Base-by-base conservation (phyloP, 2,888 invertebrate genomes). In the Sycophila texana region DNA sequence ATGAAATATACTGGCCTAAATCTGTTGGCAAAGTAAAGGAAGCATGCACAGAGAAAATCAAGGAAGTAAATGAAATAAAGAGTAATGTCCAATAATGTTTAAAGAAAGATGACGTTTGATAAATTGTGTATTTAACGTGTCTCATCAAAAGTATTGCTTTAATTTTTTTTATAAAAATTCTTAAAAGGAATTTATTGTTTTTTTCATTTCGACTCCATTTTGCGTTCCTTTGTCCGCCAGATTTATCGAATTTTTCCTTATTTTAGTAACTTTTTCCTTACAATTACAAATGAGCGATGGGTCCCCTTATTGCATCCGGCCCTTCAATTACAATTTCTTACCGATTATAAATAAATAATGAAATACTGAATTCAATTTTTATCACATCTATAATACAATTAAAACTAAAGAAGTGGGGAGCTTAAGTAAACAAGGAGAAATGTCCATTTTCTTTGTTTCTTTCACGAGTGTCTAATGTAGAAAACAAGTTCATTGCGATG, bases 81-180 rank as follows among this genome's bases (percentile, higher is more conserved):
- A 63, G 39, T 72, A 57, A 57, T 77, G n/a, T 61, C 72, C 22
- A 66, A 68, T 71, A 79, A 74, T 79, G 61, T 68, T 66, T 18
- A 70, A 66, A 60, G 49, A 74, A 66, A 74, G 75, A 72, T 53
- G 55, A 74, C 63, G 74, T 71, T 74, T 55, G 70, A 79, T 79
- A 71, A 81, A 80, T 68, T 74, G 83, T 86, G 86, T 87, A 87
- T 86, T 86, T 84, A 86, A 84, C 82, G 82, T 84, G 83, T 86
- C 84, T 85, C 85, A 87, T 88, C 88, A 88, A 88, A 89, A 86
- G 67, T 86, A 88, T 86, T 88, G 86, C 86, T 87, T 88, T 87
- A 84, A 86, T 86, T 86, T 87, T 88, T 88, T 88, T 87, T 87
- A 85, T 83, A 85, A 78, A 74, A 75, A 22, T 58, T 20, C 7